Percentiles rank a stretch among this genome's conserved stretches.
Evolutionary conservation across 2,113 vertebrate species (phyloP).

Genomic region (Noctilio leporinus): DNA sequence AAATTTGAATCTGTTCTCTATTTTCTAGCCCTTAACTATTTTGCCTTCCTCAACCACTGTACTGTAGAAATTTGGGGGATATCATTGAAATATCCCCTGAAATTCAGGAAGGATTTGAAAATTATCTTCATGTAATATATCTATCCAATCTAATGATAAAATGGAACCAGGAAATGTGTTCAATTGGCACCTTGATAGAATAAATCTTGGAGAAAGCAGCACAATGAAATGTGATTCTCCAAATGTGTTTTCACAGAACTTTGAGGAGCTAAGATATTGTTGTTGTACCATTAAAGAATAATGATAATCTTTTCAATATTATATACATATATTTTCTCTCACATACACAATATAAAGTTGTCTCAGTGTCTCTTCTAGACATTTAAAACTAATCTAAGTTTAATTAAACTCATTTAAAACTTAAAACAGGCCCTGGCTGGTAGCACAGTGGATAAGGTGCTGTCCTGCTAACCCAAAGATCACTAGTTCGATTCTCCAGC

Average conservation of each 20-base stretch:
- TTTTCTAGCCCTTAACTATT: not conserved
- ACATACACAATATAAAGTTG: not conserved
- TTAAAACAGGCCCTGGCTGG: not conserved
- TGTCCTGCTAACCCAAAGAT: too few species aligned
- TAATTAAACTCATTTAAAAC: not conserved
- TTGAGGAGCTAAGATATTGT: not conserved
- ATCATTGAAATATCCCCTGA: not conserved
- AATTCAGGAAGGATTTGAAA: constrained; percentile 16
- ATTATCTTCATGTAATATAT: not conserved
- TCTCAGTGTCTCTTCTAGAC: not conserved
- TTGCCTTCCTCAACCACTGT: not conserved
- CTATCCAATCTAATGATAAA: not conserved
- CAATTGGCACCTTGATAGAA: not conserved
- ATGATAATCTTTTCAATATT: not conserved
- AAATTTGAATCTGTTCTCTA: not conserved
- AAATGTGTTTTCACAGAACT: not conserved
- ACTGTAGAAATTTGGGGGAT: not conserved
- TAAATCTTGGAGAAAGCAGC: not conserved
- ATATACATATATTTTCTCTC: not conserved
- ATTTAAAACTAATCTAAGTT: not conserved
- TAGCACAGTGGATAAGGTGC: too few species aligned
- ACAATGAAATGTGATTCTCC: not conserved
- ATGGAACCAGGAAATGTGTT: not conserved
- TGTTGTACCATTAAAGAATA: not conserved
- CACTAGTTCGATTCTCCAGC: too few species aligned